A percentile compares a stretch with the other conserved stretches of the same genome.
phyloP scores from a whole-genome alignment of 2,797 vertebrate species.

The Hyperoplus lanceolatus region DNA sequence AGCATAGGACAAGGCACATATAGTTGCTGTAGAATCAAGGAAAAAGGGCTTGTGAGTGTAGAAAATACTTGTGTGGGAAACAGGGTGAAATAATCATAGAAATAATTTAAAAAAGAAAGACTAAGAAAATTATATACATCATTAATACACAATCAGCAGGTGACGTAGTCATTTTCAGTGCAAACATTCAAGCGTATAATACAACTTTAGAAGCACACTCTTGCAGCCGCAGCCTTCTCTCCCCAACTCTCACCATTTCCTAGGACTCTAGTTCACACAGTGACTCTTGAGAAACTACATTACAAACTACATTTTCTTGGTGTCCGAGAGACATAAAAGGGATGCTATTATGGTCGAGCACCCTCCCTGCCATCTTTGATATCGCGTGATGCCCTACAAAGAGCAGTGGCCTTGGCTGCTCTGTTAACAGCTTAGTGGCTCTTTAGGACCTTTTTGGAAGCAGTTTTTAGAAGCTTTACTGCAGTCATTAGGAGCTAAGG shows the following conservation, averaged over 20 bases:
- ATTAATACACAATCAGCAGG: no score
- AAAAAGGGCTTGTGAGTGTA: background rate
- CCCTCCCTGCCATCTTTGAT: conserved; percentile 41
- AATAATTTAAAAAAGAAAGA: background rate
- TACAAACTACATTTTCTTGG: conserved; percentile 1
- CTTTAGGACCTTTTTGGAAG: conserved; percentile 84
- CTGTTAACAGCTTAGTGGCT: conserved; percentile 80
- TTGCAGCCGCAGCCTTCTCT: background rate
- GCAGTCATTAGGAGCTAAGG: conserved; percentile 93
- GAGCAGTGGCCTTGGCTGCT: conserved; percentile 58
- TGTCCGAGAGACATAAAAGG: conserved; percentile 33
- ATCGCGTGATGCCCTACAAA: conserved; percentile 41
- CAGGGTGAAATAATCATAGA: background rate
- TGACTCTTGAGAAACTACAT: background rate
- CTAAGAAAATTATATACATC: background rate
- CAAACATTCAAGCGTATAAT: background rate
- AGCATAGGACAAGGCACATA: background rate
- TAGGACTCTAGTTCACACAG: background rate
- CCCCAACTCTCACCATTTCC: background rate
- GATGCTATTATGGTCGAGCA: conserved; percentile 46
- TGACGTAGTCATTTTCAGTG: conserved; percentile 2
- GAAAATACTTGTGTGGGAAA: background rate
- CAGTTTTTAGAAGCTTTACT: conserved; percentile 87
- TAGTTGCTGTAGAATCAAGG: background rate
- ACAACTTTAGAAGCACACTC: background rate